phyloP scores from a whole-genome alignment of 2,888 invertebrate genomes.

The Leucophenga montana region DNA sequence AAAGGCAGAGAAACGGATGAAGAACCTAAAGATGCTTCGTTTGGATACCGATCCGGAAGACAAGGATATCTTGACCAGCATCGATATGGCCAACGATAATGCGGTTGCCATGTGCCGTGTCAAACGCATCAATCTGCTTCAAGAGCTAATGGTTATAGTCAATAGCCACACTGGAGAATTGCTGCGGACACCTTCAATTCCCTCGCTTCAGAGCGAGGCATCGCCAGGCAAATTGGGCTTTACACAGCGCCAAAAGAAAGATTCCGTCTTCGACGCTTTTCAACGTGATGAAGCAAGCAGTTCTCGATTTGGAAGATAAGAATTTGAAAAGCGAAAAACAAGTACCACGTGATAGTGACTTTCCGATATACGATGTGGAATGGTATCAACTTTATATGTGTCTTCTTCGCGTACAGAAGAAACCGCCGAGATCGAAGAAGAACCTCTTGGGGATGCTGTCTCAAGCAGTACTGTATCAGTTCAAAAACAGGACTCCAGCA shows the following conservation, averaged over 20 bases:
- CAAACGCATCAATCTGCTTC: slow-evolving; percentile 75
- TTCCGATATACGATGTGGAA: slow-evolving; percentile 65
- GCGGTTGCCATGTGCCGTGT: slow-evolving; percentile 70
- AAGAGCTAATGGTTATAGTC: slow-evolving; percentile 71
- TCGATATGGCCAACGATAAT: neutral
- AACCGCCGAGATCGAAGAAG: slow-evolving; percentile 64
- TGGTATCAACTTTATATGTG: slow-evolving; percentile 67
- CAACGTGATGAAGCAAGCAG: neutral
- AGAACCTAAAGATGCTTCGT: slow-evolving; percentile 58
- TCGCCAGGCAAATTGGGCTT: slow-evolving; percentile 79
- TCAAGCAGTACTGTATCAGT: no score
- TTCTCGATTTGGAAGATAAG: slow-evolving; percentile 44
- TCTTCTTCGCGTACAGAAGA: no score
- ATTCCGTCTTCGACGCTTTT: slow-evolving; percentile 47
- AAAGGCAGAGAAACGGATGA: slow-evolving; percentile 56
- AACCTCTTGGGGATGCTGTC: slow-evolving; percentile 64
- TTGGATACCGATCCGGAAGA: neutral
- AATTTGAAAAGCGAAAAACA: slow-evolving; percentile 46
- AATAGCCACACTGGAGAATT: slow-evolving; percentile 48
- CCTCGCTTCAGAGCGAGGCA: slow-evolving; percentile 56
- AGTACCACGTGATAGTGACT: slow-evolving; percentile 8
- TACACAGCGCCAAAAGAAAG: no score
- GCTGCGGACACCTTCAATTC: slow-evolving; percentile 61
- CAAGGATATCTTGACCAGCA: neutral
- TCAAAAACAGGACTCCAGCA: no score